These are phyloP conservation scores for Ectropis grisescens DNA, from an alignment of 1,140 invertebrate species.

Conservation along the genomic window DNA sequence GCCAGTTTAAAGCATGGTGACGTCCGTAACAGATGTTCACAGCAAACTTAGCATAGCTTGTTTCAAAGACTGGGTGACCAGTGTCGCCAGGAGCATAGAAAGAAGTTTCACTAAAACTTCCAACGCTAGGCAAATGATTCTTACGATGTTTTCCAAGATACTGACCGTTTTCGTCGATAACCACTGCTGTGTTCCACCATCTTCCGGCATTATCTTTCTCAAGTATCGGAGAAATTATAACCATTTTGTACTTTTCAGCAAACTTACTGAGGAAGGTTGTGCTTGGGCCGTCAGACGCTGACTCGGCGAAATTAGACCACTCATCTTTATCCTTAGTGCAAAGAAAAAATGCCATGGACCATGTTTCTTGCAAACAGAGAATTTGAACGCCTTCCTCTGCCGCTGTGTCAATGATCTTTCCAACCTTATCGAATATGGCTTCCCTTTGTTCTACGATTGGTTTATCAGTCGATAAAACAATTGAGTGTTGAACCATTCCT, in stretches of 20 bases:
- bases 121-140: slow-evolving; percentile 97
- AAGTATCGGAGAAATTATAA: slow-evolving; percentile 95
- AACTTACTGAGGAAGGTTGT: slow-evolving; percentile 85
- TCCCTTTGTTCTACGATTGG: slow-evolving; percentile 83
- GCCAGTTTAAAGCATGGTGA: slow-evolving; percentile 98
- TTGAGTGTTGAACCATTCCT: slow-evolving; percentile 91
- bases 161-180: slow-evolving; percentile 89
- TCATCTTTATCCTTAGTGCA: slow-evolving; percentile 96
- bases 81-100: slow-evolving; percentile 97
- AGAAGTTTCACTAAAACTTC: slow-evolving; percentile 98
- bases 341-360: slow-evolving; percentile 99
- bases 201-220: slow-evolving; percentile 90
- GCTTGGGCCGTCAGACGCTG: slow-evolving; percentile 88
- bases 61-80: slow-evolving; percentile 94
- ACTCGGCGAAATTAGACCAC: slow-evolving; percentile 97
- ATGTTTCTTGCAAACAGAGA: slow-evolving; percentile 96
- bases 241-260: slow-evolving; percentile 90
- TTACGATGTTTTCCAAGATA: slow-evolving; percentile 96
- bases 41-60: slow-evolving; percentile 88
- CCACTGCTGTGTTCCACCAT: slow-evolving; percentile 96
- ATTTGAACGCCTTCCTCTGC: slow-evolving; percentile 88
- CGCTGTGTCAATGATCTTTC: slow-evolving; percentile 85
- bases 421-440: slow-evolving; percentile 84
- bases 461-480: slow-evolving; percentile 82
- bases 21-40: slow-evolving; percentile 98